phyloP scores from a whole-genome alignment of 2,888 invertebrate species.

The Myopa tessellatipennis region DNA sequence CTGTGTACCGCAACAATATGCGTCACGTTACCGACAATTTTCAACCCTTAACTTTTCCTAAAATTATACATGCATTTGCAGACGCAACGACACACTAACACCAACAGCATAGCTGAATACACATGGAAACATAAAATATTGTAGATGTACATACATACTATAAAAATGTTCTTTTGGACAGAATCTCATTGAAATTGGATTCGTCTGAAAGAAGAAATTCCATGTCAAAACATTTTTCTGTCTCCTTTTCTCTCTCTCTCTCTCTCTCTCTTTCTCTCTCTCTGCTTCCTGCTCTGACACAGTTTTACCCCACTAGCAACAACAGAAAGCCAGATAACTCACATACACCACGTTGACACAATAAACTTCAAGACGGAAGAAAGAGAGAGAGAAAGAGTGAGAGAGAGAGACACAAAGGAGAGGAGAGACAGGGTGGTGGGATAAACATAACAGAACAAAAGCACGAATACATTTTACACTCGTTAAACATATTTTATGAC shows the following conservation, averaged over 20 bases:
- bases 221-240: not conserved
- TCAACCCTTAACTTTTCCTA: no score
- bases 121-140: no score
- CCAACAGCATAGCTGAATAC: no score
- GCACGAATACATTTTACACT: not conserved
- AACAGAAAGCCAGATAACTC: no score
- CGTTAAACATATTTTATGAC: conserved; percentile 1
- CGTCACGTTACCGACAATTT: no score
- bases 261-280: no score
- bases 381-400: no score
- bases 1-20: no score
- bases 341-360: not conserved
- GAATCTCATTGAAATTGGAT: not conserved
- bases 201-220: not conserved
- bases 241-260: no score
- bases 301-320: not conserved
- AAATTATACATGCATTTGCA: no score
- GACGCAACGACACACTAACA: no score
- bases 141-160: no score
- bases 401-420: not conserved
- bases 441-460: not conserved
- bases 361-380: not conserved
- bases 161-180: not conserved
- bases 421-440: not conserved
- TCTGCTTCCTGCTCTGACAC: not conserved